Evolutionary conservation across 1,140 invertebrate genomes (phyloP).

Genomic region (Spodoptera litura): DNA sequence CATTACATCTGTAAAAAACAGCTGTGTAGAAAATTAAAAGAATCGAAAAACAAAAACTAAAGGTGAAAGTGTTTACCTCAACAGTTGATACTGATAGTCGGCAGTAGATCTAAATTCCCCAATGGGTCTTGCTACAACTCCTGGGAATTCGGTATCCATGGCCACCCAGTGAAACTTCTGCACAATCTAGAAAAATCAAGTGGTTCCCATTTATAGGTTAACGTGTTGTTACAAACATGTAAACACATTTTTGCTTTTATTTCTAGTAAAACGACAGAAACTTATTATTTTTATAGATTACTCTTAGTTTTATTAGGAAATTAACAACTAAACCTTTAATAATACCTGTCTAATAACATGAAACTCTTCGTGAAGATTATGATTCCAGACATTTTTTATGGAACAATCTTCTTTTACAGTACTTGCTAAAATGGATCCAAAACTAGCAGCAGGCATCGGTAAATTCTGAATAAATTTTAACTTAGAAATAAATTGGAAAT

Average conservation of each 20-base stretch:
- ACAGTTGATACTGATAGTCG: slow-evolving; percentile 98
- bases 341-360: slow-evolving; percentile 93
- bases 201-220: neutral
- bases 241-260: neutral
- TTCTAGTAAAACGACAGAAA: neutral
- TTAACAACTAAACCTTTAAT: neutral
- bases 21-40: neutral
- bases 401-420: slow-evolving; percentile 94
- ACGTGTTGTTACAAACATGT: neutral
- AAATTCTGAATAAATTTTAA: neutral
- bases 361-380: slow-evolving; percentile 99
- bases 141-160: slow-evolving; percentile 99
- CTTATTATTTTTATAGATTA: too few species aligned
- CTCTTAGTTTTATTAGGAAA: neutral
- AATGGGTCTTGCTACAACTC: slow-evolving; percentile 98
- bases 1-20: slow-evolving; percentile 91
- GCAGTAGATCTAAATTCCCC: slow-evolving; percentile 98
- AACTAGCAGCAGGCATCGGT: slow-evolving; percentile 83
- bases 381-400: slow-evolving; percentile 98
- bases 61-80: slow-evolving; percentile 85
- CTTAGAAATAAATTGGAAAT: neutral
- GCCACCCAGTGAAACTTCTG: slow-evolving; percentile 98
- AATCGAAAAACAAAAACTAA: neutral
- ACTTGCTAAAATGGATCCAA: slow-evolving; percentile 68
- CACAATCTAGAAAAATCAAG: slow-evolving; percentile 88